Evolutionary conservation across 30 jellyfish, hydroid and myxozoan species (phyloP), one percentile per base, ranked within the genome.

Genomic region (Pelagia noctiluca): DNA sequence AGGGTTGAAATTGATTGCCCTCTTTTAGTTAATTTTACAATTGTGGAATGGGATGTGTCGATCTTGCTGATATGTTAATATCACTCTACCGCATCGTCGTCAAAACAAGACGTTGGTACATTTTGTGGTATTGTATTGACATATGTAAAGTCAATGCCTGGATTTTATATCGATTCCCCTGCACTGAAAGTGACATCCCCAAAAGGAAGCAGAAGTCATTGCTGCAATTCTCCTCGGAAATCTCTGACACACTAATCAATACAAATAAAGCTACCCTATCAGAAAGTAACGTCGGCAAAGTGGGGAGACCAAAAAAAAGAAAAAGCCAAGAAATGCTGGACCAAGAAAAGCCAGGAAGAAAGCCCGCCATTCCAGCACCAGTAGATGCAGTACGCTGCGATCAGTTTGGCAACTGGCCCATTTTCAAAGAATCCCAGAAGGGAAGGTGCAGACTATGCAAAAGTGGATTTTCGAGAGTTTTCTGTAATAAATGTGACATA

Each of bases 21-120:
- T 32, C 35, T 23, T 38, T 46, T 78, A 18, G 63, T 76, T 26
- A 50, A 37, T 24, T 29, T 26, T n/a, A 88, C 85, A 80, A 88
- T 71, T 49, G 52, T 35, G 88, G 79, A 26, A 88, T 88, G 93
- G 88, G 96, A 23, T 88, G 94, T 34, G 94, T 78, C 12, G 96
- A 88, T 57, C 53, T 88, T 84, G 91, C 92, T 19, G 96, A 86
- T 63, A 76, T 75, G 90, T 81, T 80, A 19, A 88, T 88, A 57
- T 78, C 76, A 19, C 78, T 80, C 83, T 81, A 79, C 86, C 72
- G 89, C 50, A 89, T 82, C 28, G 73, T 35, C 12, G 82, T 38
- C 21, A 81, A 82, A 48, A 71, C 85, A 35, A 34, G 49, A 10
- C 33, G 79, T 28, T 88, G 96, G 96, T 89, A 71, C 81, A 36